These are phyloP conservation scores for Rhyacophila brunnea DNA, from an alignment of 1,140 invertebrate species.

Conservation along the genomic window DNA sequence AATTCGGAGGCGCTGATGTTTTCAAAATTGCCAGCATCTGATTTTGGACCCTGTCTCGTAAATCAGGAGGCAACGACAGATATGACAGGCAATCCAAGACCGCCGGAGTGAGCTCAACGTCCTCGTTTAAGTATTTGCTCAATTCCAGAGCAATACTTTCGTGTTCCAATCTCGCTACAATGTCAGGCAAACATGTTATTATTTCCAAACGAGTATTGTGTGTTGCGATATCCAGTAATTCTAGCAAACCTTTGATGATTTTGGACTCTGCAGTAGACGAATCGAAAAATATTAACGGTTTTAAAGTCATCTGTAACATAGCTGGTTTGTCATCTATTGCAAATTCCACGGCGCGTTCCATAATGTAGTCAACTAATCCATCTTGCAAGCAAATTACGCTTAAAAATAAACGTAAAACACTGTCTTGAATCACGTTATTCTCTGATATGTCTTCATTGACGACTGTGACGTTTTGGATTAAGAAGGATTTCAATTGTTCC, in stretches of 20 bases:
- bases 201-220: conserved; percentile 48
- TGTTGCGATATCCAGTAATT: conserved; percentile 45
- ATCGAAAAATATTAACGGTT: conserved; percentile 46
- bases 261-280: conserved; percentile 41
- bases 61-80: conserved; percentile 45
- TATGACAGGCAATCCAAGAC: conserved; percentile 50
- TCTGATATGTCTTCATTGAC: conserved; percentile 36
- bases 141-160: conserved; percentile 47
- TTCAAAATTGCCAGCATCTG: conserved; percentile 45
- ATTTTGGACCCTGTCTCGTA: conserved; percentile 44
- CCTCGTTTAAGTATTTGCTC: conserved; percentile 45
- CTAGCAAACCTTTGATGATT: conserved; percentile 44
- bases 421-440: conserved; percentile 39
- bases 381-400: conserved; percentile 44
- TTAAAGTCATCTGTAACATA: conserved; percentile 48
- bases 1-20: conserved; percentile 41
- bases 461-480: conserved; percentile 45
- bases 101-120: conserved; percentile 46
- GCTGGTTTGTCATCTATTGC: conserved; percentile 42
- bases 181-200: conserved; percentile 51
- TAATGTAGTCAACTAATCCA: conserved; percentile 44
- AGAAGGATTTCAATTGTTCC: conserved; percentile 43
- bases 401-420: conserved; percentile 47
- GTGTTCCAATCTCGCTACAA: conserved; percentile 47
- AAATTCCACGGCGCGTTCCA: conserved; percentile 46